Percentiles rank a stretch among this genome's conserved stretches.
Evolutionary conservation across 64 coral and sea anemone species (phyloP).

Genomic region (Cladopsammia gracilis): DNA sequence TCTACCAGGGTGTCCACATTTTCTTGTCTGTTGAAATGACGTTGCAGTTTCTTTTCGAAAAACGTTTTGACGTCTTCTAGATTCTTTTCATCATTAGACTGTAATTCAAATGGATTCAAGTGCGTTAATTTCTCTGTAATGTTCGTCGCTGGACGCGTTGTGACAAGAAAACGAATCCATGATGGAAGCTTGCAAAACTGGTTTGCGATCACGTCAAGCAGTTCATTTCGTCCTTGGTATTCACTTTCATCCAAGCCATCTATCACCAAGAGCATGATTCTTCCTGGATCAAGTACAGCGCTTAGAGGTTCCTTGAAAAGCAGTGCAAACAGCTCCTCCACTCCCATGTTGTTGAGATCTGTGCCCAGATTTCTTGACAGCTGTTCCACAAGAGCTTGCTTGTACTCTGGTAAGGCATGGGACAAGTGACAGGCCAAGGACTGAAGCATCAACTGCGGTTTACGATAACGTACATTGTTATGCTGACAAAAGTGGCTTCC

Average conservation of each 20-base stretch:
- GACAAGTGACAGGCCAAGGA: too few relatives aligned
- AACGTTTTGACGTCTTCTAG: background rate
- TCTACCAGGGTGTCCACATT: background rate
- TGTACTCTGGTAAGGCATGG: too few relatives aligned
- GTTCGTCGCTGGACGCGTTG: conserved; percentile 32
- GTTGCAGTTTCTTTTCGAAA: background rate
- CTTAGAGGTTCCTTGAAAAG: conserved; percentile 55
- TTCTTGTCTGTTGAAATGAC: background rate
- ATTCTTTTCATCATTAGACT: background rate
- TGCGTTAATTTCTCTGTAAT: background rate
- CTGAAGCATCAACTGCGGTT: too few relatives aligned
- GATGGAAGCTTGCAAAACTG: conserved; percentile 33
- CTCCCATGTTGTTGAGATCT: conserved; percentile 18
- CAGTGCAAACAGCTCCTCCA: conserved; percentile 55
- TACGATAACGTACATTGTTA: too few relatives aligned
- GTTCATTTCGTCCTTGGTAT: background rate
- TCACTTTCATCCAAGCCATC: conserved; percentile 66
- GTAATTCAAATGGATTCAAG: background rate
- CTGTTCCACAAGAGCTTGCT: too few relatives aligned
- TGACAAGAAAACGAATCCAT: conserved; percentile 34
- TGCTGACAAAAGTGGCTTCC: too few relatives aligned
- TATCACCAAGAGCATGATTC: conserved; percentile 26
- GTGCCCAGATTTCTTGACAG: conserved; percentile 35
- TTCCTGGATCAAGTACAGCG: background rate
- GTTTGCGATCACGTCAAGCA: background rate